These are phyloP conservation scores for Metalampra italica DNA, from an alignment of 2,888 invertebrate genomes.

Conservation along the genomic window DNA sequence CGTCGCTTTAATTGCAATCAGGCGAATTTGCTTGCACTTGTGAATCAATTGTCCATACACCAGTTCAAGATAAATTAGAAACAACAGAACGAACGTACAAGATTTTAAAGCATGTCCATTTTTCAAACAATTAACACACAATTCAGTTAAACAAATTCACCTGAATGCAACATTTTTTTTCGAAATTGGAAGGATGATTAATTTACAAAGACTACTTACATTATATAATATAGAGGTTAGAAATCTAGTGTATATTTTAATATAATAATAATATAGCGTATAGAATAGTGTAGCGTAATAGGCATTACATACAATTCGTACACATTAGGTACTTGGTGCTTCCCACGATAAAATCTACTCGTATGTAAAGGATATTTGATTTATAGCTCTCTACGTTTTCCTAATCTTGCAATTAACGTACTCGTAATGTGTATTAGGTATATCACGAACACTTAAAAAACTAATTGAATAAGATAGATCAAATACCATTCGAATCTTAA, in stretches of 20 bases:
- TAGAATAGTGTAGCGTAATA: constrained; percentile 43
- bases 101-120: too few species aligned
- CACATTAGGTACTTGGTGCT: constrained; percentile 59
- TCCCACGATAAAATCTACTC: constrained; percentile 40
- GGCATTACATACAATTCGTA: constrained; percentile 39
- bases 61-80: too few species aligned
- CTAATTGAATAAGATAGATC: constrained; percentile 34
- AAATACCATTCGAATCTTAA: constrained; percentile 46
- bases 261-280: constrained; percentile 47
- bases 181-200: constrained; percentile 62
- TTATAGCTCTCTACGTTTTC: constrained; percentile 35
- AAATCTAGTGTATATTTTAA: constrained; percentile 66
- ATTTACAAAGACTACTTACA: constrained; percentile 68
- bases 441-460: constrained; percentile 50
- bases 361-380: constrained; percentile 35
- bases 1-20: constrained; percentile 6
- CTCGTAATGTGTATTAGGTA: constrained; percentile 27
- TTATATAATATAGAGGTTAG: constrained; percentile 62
- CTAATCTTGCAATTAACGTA: constrained; percentile 33
- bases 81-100: too few species aligned
- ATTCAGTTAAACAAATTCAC: constrained; percentile 11
- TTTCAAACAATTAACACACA: not conserved
- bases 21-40: constrained; percentile 2
- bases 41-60: too few species aligned
- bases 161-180: constrained; percentile 22